A percentile compares a stretch with the other conserved stretches of the same genome.
These are phyloP conservation scores for Halichoeres trimaculatus DNA, from an alignment of 2,113 vertebrate genomes.

Conservation along the genomic window DNA sequence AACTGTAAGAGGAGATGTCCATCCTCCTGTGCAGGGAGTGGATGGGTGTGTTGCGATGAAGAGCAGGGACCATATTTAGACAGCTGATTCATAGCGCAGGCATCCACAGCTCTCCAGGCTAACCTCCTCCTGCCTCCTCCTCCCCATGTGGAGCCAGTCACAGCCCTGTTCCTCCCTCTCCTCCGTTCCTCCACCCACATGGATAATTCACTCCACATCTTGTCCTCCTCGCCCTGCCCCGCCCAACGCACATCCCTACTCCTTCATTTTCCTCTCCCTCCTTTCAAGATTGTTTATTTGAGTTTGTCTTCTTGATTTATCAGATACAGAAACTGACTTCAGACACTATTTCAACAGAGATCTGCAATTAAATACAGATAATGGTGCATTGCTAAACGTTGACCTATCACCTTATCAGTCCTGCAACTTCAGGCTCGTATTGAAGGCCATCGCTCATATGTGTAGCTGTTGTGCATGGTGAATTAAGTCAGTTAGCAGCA, in stretches of 20 bases:
- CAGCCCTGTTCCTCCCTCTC: conserved; percentile 40
- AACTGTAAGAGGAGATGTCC: conserved; percentile 17
- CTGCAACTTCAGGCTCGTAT: no score
- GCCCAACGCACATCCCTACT: conserved; percentile 13
- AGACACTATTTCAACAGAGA: no score
- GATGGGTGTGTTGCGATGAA: conserved; percentile 59
- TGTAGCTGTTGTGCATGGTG: no score
- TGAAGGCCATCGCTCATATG: no score
- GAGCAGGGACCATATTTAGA: conserved; percentile 73
- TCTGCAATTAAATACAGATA: no score
- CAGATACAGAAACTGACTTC: background rate
- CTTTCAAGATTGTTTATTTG: background rate
- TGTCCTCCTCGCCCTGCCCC: conserved; percentile 28
- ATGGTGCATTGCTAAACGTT: no score
- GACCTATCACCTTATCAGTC: no score
- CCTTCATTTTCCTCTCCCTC: background rate
- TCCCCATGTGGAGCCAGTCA: conserved; percentile 54
- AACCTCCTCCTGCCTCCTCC: conserved; percentile 49
- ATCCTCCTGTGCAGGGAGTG: conserved; percentile 44
- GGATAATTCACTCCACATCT: conserved; percentile 29
- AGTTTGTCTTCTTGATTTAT: background rate
- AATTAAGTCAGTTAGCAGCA: no score
- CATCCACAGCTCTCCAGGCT: conserved; percentile 55
- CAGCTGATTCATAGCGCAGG: conserved; percentile 77
- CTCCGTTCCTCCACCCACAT: conserved; percentile 36